Percentiles rank a stretch among this genome's conserved stretches.
phyloP scores from a whole-genome alignment of 1,140 invertebrate genomes.

The Plutomurus gul region DNA sequence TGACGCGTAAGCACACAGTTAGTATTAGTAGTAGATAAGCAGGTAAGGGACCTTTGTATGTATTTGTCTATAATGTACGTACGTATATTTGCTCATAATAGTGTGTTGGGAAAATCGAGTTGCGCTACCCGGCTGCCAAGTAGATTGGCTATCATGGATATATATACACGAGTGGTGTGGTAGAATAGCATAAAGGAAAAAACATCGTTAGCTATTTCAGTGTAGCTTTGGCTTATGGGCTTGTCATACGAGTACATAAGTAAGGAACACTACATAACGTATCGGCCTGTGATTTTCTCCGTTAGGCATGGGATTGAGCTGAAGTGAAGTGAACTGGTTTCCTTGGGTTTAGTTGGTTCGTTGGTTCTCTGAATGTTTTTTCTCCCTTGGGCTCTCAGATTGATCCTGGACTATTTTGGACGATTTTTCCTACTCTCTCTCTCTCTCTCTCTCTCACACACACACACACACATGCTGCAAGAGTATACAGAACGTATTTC shows the following conservation, averaged over 20 bases:
- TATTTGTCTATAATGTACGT: too few species aligned
- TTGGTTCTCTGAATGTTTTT: not conserved
- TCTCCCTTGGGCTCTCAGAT: constrained; percentile 24
- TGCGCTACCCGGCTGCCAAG: not conserved
- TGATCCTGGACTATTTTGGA: constrained; percentile 6
- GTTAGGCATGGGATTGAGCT: constrained; percentile 5
- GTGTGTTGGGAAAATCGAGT: not conserved
- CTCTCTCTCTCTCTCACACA: not conserved
- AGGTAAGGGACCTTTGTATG: too few species aligned
- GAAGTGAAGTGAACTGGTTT: not conserved
- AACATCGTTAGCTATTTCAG: constrained; percentile 6
- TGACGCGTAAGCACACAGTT: too few species aligned
- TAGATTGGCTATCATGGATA: constrained; percentile 21
- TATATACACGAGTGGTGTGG: too few species aligned
- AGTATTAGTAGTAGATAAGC: too few species aligned
- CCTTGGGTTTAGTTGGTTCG: constrained; percentile 11
- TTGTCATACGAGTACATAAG: not conserved
- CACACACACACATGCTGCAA: not conserved
- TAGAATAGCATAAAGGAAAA: constrained; percentile 7
- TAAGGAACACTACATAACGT: constrained; percentile 12
- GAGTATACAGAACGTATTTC: not conserved
- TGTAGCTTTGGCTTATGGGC: not conserved
- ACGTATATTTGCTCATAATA: not conserved
- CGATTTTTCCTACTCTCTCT: constrained; percentile 9
- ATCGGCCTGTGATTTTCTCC: not conserved